phyloP scores from a whole-genome alignment of 2,888 invertebrate genomes.

The Pelosia muscerda region DNA sequence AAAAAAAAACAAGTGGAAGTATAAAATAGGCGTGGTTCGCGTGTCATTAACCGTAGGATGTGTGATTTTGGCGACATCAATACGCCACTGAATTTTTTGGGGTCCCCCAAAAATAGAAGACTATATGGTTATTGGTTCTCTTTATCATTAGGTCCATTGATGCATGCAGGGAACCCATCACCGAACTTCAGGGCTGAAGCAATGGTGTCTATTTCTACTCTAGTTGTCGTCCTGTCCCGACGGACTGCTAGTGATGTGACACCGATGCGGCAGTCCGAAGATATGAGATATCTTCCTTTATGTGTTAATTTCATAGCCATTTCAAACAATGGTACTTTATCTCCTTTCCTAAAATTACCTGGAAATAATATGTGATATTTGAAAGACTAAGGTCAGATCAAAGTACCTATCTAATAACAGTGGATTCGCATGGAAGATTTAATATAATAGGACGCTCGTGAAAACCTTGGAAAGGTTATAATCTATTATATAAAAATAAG shows the following conservation, averaged over 20 bases:
- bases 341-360: neutral
- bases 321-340: neutral
- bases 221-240: neutral
- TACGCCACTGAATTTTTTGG: too few species aligned
- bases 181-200: conserved; percentile 5
- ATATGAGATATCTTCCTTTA: conserved; percentile 4
- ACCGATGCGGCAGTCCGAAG: conserved; percentile 7
- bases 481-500: too few species aligned
- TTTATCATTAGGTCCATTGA: neutral
- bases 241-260: conserved; percentile 7
- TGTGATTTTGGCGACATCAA: too few species aligned
- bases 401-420: too few species aligned
- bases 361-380: neutral
- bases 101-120: too few species aligned
- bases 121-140: neutral
- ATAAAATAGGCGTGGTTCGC: too few species aligned
- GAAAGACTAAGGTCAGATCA: neutral
- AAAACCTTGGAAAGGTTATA: too few species aligned
- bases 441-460: too few species aligned
- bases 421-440: too few species aligned
- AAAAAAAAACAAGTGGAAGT: too few species aligned
- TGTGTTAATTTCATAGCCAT: conserved; percentile 12
- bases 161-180: conserved; percentile 10
- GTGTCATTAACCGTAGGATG: too few species aligned
- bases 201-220: conserved; percentile 7